phyloP scores from a whole-genome alignment of 2,888 invertebrate genomes.

The Pocota personata region DNA sequence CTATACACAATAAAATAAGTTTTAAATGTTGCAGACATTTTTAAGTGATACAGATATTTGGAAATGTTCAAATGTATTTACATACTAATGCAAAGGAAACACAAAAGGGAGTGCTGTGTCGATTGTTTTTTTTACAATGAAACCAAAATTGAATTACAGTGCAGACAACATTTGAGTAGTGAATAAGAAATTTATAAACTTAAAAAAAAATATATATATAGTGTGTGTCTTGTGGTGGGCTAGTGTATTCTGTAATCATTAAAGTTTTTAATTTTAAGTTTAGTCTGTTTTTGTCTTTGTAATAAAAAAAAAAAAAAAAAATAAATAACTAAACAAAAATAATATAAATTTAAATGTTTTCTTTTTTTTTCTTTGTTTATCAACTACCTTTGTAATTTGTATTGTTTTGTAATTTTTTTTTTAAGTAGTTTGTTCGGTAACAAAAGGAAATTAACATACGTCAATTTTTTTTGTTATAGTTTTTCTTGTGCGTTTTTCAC shows the following conservation, averaged over 20 bases:
- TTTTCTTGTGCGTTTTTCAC: constrained; percentile 74
- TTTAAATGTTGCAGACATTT: constrained; percentile 20
- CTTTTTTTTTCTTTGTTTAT: constrained; percentile 74
- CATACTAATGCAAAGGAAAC: constrained; percentile 44
- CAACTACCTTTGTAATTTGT: constrained; percentile 55
- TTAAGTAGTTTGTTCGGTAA: constrained; percentile 43
- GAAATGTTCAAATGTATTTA: constrained; percentile 30
- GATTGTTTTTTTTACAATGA: constrained; percentile 27
- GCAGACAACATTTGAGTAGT: constrained; percentile 54
- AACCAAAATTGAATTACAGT: constrained; percentile 36
- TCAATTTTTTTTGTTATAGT: constrained; percentile 76
- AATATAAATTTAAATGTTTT: constrained; percentile 38
- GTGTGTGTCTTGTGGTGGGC: constrained; percentile 47
- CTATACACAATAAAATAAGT: not conserved
- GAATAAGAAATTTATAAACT: constrained; percentile 25
- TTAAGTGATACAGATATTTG: constrained; percentile 10
- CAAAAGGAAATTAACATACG: constrained; percentile 55
- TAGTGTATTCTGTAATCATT: constrained; percentile 55
- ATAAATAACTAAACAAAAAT: constrained; percentile 17
- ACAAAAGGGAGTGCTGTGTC: constrained; percentile 32
- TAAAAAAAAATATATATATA: constrained; percentile 7
- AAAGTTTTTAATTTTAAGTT: constrained; percentile 21
- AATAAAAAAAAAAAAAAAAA: constrained; percentile 40
- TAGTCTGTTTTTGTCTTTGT: constrained; percentile 71
- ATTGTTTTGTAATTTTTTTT: constrained; percentile 43